Evolutionary conservation across 23 tunicate genomes (phyloP), one percentile per base, ranked within the genome.

Genomic region (Clavelina lepadiformis): DNA sequence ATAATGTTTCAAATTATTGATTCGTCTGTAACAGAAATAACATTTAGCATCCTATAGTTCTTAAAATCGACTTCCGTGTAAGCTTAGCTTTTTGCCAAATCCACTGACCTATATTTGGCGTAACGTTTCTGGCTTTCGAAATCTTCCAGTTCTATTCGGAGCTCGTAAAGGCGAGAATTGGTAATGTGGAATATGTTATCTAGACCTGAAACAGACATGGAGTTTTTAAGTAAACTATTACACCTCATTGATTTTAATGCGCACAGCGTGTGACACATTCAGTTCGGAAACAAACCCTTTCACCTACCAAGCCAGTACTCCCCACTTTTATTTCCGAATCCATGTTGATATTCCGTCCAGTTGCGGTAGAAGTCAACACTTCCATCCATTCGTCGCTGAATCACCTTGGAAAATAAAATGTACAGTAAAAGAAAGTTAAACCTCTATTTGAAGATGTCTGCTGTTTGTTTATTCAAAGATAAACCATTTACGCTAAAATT

Each of bases 121-220:
- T 56, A 71, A 41, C 44, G 31, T 34, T 64, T 71, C 33, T 71
- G 29, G 36, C 65, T 53, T 8, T 55, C 65, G 56, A 71, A 71
- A 35, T 71, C 76, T 55, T 71, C 76, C 52, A 71, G 30, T 33
- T 71, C 76, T 2, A 71, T 33, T 34, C 76, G 45, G 3, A 56
- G 22, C 11, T 56, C 65, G 27, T 71, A 71, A 15, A 35, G n/a
- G 22, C 65, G 38, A 1, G 18, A 54, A 2, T 22, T 28, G 2
- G 76, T 71, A 21, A 71, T 35, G 23, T 55, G 50, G 51, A 55
- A 51, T 34, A 71, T 33, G 5, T 19, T 63, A 7, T n/a, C 18
- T 30, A 38, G 37, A 8, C 69, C 69, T 63, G 41, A 59, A 41
- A 41, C 11, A 41, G 15, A 41, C 11, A 41, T 41, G 11, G 49